Evolutionary conservation across 2,888 invertebrate genomes (phyloP), one percentile per base, ranked within the genome.

Genomic region (Lasioglossum villosulum): DNA sequence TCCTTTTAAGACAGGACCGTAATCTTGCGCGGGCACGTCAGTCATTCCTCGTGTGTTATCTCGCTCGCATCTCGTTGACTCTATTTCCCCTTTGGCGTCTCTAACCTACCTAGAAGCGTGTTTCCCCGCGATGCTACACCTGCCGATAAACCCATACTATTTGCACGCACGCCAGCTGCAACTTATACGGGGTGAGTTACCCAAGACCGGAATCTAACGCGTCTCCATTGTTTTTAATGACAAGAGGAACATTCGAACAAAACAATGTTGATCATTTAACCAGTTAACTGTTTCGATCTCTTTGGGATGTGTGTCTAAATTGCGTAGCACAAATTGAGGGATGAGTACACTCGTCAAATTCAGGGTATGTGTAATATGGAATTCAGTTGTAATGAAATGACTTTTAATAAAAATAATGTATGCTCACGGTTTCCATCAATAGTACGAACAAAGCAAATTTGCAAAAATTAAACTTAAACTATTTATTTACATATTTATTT

Each of bases 21-120:
- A 88, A 86, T 85, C 84, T 89, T 76, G 66, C 52, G 42, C 70
- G 72, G 70, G 37, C 76, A 80, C 71, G 87, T 89, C 91, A 91
- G 91, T 91, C 89, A 89, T 90, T 87, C 86, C 52, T 82, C 66
- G 89, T 48, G 82, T 84, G 75, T 89, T 88, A 89, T 88, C 89
- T 86, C 70, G 73, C 56, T 70, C 84, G 86, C 77, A 83, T 89
- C 85, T 86, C 82, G 86, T 85, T 87, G 84, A 86, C 85, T 87
- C 85, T 86, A 88, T 89, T 87, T 80, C 56, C 75, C 77, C 56
- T n/a, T 75, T 72, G 27, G 78, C 34, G 66, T 66, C 83, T 83
- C 80, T 78, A 83, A 68, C 68, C 71, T 30, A 71, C 34, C 59
- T 52, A 70, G 73, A 80, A 80, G 52, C 80, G 80, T 78, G 84